Base-by-base conservation (phyloP, 2,888 invertebrate species). In the Platerodrilus igneus region DNA sequence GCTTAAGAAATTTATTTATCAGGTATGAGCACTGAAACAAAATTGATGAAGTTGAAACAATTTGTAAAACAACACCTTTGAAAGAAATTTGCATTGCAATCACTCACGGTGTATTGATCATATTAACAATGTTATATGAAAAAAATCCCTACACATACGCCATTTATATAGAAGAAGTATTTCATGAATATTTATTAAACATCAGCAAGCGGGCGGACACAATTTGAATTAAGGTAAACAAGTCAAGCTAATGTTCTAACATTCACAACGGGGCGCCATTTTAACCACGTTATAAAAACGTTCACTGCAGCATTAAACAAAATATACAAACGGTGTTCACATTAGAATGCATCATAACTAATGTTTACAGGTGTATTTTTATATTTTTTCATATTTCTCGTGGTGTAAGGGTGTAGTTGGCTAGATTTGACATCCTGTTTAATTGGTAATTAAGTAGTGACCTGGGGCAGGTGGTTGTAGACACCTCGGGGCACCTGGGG, bases 381-480 rank as follows among this genome's bases (percentile, higher is more conserved):
- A 20, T 37, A 36, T 35, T 38, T 48, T 39, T 44, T 50, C 41
- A 44, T 47, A 48, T 48, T 46, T 47, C 48, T 47, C 45, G 36
- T 37, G 32, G 34, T 39, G 41, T 36, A 39, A 29, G 31, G n/a
- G 28, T 37, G 30, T 47, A 49, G 43, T n/a, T n/a, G n/a, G n/a
- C 41, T 45, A 42, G 39, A 50, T 50, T 51, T 51, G 51, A 51
- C 51, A 51, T 49, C 42, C 48, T 44, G 44, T 46, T 51, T 51
- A 51, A 50, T 51, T 51, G 51, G 51, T 50, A 51, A 51, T 51
- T 51, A 51, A 51, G 48, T 44, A 37, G 37, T 48, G 51, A 46
- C 41, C n/a, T 41, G 32, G 37, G 41, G 51, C 51, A 51, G 51
- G 49, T 50, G 51, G 43, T 36, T 30, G 45, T 18, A 43, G 10